Evolutionary conservation across 2,797 vertebrate genomes (phyloP).

Genomic region (Sibirionetta formosa): DNA sequence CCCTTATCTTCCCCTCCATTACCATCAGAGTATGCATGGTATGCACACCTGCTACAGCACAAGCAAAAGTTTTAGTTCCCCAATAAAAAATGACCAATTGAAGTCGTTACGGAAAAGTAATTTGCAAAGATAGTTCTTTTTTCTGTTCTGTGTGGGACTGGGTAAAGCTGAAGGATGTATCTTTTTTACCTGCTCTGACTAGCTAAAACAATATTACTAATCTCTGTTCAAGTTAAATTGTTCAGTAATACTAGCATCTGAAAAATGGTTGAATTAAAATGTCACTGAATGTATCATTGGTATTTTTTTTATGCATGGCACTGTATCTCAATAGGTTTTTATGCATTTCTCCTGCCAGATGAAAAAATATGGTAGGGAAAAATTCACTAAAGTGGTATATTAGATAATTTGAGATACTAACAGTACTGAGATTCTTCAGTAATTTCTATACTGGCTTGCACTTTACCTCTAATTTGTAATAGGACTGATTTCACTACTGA

Average conservation of each 20-base stretch:
- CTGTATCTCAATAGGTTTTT: background rate
- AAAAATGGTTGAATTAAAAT: background rate
- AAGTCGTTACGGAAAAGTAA: background rate
- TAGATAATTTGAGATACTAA: background rate
- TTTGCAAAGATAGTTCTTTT: background rate
- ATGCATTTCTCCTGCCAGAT: background rate
- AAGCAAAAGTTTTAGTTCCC: background rate
- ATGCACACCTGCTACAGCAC: background rate
- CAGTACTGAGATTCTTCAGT: background rate
- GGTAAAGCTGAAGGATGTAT: background rate
- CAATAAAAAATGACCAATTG: background rate
- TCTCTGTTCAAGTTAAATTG: background rate
- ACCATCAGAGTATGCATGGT: background rate
- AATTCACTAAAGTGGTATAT: background rate
- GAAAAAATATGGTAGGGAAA: background rate
- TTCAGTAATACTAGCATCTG: background rate
- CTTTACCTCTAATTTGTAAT: background rate
- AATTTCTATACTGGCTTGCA: background rate
- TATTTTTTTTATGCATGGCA: background rate
- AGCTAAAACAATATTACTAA: background rate
- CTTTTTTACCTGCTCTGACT: background rate
- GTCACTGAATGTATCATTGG: background rate
- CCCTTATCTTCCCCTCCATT: background rate
- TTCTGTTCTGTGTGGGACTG: background rate
- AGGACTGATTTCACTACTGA: background rate